These are phyloP conservation scores for Streblospio benedicti DNA, from an alignment of 1,140 invertebrate species.

Conservation along the genomic window DNA sequence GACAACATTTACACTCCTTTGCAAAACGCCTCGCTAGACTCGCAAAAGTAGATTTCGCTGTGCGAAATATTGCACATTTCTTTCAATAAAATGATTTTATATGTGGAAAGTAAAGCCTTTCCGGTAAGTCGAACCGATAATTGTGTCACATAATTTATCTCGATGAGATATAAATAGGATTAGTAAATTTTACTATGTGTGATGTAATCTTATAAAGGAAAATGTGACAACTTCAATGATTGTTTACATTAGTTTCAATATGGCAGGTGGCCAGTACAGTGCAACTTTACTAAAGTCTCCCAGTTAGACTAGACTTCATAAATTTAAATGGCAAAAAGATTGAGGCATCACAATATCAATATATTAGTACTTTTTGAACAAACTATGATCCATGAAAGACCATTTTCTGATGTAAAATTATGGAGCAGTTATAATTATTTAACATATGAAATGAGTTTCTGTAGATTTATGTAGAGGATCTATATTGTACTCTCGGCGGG, in stretches of 20 bases:
- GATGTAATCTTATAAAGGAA: not conserved
- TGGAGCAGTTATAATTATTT: no score
- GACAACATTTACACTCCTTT: not conserved
- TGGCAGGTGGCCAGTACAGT: no score
- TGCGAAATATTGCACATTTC: not conserved
- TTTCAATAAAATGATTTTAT: slow-evolving; percentile 30
- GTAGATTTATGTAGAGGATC: no score
- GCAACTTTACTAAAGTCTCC: no score
- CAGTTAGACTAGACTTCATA: no score
- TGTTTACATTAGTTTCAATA: slow-evolving; percentile 6
- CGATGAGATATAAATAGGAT: not conserved
- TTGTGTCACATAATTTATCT: not conserved
- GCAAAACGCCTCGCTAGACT: not conserved
- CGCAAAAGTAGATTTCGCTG: not conserved
- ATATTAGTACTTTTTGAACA: no score
- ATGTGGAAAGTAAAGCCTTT: slow-evolving; percentile 33
- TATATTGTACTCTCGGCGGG: no score
- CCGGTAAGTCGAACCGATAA: slow-evolving; percentile 20
- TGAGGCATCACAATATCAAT: no score
- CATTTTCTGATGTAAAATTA: no score
- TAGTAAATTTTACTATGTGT: not conserved
- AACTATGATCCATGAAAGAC: no score
- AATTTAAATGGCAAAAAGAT: no score
- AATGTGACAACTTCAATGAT: not conserved
- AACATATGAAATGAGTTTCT: no score